These are phyloP conservation scores for Chrysina gloriosa DNA, from an alignment of 2,888 invertebrate species.

Conservation along the genomic window DNA sequence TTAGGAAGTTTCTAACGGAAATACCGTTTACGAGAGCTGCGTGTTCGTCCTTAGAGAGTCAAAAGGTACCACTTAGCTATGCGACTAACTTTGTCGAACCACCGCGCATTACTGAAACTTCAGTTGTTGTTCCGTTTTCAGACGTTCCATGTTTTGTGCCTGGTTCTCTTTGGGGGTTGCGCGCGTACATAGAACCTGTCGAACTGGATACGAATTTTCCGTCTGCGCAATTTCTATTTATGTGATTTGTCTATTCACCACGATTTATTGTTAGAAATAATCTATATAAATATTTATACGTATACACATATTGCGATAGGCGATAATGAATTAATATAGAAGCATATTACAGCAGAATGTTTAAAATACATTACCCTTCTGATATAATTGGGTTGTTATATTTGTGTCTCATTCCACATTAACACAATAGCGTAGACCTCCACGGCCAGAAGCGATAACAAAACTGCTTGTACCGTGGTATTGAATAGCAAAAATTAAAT, in stretches of 20 bases:
- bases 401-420: no score
- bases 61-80: background rate
- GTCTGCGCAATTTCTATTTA: slow-evolving; percentile 34
- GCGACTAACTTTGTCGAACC: slow-evolving; percentile 31
- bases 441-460: no score
- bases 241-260: slow-evolving; percentile 35
- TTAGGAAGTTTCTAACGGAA: slow-evolving; percentile 20
- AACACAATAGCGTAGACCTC: no score
- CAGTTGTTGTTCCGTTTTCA: slow-evolving; percentile 30
- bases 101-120: slow-evolving; percentile 33
- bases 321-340: no score
- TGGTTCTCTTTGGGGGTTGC: slow-evolving; percentile 28
- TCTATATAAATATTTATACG: no score
- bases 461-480: no score
- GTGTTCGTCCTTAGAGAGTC: slow-evolving; percentile 13
- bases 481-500: no score
- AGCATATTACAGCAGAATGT: no score
- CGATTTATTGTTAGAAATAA: slow-evolving; percentile 22
- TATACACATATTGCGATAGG: no score
- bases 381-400: no score
- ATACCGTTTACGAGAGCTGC: slow-evolving; percentile 8
- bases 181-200: slow-evolving; percentile 26
- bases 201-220: slow-evolving; percentile 34
- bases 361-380: no score
- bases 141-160: slow-evolving; percentile 25